Percentiles rank a stretch among this genome's conserved stretches.
Evolutionary conservation across 2,888 invertebrate species (phyloP).

Genomic region (Leucophora obtusa): DNA sequence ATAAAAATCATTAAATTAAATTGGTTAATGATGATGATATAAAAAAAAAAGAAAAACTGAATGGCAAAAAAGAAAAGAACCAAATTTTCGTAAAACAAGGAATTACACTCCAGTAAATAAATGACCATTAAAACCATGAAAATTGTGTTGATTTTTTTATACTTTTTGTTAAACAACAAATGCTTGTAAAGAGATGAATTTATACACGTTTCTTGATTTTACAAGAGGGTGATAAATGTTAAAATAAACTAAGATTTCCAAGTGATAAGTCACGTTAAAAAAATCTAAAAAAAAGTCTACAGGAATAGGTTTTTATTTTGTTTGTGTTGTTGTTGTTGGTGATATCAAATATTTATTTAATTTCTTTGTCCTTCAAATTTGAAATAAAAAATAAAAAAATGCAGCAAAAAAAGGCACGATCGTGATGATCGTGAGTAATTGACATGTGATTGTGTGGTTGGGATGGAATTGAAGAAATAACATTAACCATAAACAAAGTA

Average conservation of each 20-base stretch:
- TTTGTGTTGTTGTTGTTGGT: slow-evolving; percentile 18
- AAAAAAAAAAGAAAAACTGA: slow-evolving; percentile 6
- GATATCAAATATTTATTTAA: slow-evolving; percentile 55
- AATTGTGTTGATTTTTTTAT: slow-evolving; percentile 12
- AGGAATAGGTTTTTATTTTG: slow-evolving; percentile 27
- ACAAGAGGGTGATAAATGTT: slow-evolving; percentile 59
- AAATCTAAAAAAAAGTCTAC: slow-evolving; percentile 29
- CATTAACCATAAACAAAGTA: not conserved
- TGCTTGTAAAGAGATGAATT: slow-evolving; percentile 34
- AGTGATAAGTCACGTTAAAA: slow-evolving; percentile 61
- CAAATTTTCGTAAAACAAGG: slow-evolving; percentile 51
- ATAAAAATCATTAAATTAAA: slow-evolving; percentile 38
- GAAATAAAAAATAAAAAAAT: slow-evolving; percentile 22
- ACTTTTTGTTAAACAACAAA: slow-evolving; percentile 3
- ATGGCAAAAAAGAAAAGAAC: slow-evolving; percentile 28
- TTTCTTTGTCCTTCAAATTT: slow-evolving; percentile 62
- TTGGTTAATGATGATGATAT: slow-evolving; percentile 37
- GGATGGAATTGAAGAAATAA: not conserved
- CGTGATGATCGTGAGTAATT: slow-evolving; percentile 65
- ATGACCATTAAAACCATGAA: slow-evolving; percentile 50
- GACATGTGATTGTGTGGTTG: slow-evolving; percentile 55
- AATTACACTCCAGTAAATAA: slow-evolving; percentile 60
- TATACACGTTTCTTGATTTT: slow-evolving; percentile 60
- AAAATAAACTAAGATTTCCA: slow-evolving; percentile 54
- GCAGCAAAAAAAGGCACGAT: slow-evolving; percentile 49